These are phyloP conservation scores for Alosa alosa DNA, from an alignment of 2,113 vertebrate species.

Conservation along the genomic window DNA sequence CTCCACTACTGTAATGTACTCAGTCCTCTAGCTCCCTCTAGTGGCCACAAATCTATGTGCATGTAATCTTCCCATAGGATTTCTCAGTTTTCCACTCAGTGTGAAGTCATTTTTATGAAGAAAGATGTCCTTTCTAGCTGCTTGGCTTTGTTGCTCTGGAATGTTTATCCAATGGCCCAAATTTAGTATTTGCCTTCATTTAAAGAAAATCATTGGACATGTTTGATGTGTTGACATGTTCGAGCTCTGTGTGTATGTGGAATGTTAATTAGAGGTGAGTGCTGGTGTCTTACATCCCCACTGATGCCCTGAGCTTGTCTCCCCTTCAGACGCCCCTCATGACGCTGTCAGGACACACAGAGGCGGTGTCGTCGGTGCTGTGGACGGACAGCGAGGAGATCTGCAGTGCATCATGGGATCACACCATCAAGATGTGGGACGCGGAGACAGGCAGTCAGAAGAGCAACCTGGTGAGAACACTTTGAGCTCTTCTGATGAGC, in stretches of 20 bases:
- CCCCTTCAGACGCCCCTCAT: conserved; percentile 82
- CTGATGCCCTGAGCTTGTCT: not conserved
- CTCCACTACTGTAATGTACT: not conserved
- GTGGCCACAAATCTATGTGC: not conserved
- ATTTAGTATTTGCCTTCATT: too few species aligned
- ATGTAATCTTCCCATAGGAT: too few species aligned
- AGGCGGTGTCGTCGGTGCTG: conserved; percentile 89
- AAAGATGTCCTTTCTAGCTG: not conserved
- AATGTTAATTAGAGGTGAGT: not conserved
- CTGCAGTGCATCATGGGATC: conserved; percentile 96
- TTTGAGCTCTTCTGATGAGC: too few species aligned
- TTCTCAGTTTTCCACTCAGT: not conserved
- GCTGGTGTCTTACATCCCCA: not conserved
- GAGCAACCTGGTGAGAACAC: conserved; percentile 70
- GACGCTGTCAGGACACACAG: conserved; percentile 92
- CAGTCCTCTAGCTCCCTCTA: not conserved
- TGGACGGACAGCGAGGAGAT: conserved; percentile 90
- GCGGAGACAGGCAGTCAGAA: conserved; percentile 83
- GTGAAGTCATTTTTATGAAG: not conserved
- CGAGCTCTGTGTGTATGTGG: too few species aligned
- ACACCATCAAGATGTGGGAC: conserved; percentile 93
- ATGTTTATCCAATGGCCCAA: not conserved
- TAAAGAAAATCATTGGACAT: too few species aligned
- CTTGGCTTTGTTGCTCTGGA: not conserved
- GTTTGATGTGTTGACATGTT: too few species aligned